phyloP scores from a whole-genome alignment of 1,140 invertebrate genomes.

The Hypsibius dujardini region DNA sequence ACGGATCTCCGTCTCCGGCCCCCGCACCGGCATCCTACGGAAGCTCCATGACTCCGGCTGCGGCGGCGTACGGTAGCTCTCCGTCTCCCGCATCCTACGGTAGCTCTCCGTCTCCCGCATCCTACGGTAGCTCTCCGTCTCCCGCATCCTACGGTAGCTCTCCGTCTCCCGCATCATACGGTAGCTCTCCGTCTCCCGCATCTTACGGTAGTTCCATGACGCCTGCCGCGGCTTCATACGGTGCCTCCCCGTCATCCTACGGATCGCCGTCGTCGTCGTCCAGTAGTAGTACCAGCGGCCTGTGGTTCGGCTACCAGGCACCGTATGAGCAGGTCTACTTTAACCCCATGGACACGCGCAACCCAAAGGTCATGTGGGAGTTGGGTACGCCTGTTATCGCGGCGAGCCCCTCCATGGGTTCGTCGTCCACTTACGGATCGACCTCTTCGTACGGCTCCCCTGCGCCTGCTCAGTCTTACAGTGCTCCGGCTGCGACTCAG shows the following conservation, averaged over 20 bases:
- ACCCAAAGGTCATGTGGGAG: constrained; percentile 1
- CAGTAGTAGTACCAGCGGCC: background rate
- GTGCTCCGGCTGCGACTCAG: too few species aligned
- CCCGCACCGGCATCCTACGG: too few species aligned
- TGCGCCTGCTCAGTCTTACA: too few species aligned
- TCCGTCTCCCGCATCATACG: constrained; percentile 3
- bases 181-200: background rate
- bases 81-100: too few species aligned
- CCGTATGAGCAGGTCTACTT: background rate
- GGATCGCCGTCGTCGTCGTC: background rate
- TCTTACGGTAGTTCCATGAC: background rate
- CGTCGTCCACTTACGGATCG: too few species aligned
- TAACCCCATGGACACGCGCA: constrained; percentile 14
- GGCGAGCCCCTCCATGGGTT: too few species aligned
- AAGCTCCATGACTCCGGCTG: too few species aligned
- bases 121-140: background rate
- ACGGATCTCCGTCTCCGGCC: background rate
- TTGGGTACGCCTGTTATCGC: background rate
- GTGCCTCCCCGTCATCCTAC: background rate
- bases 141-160: constrained; percentile 1
- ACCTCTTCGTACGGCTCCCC: too few species aligned
- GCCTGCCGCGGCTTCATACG: background rate
- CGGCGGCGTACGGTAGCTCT: too few species aligned
- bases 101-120: background rate
- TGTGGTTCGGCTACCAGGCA: background rate